These are phyloP conservation scores for Lepidocyrtoides sp. DNA, from an alignment of 2,888 invertebrate species.

Conservation along the genomic window DNA sequence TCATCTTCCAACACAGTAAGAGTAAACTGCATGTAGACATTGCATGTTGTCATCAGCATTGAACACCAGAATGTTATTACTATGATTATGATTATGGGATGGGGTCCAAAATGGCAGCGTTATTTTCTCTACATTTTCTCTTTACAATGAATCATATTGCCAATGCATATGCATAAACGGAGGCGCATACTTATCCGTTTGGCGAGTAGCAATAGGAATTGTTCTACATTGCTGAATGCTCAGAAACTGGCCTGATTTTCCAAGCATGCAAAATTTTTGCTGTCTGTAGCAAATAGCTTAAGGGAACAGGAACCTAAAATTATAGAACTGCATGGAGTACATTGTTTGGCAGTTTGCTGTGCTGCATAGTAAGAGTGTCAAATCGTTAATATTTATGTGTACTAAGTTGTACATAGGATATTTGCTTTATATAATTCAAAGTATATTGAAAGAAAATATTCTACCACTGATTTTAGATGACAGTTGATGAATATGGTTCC, in stretches of 20 bases:
- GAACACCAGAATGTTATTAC: neutral
- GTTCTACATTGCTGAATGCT: no score
- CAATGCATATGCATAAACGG: neutral
- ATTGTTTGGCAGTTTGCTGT: no score
- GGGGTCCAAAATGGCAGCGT: conserved; percentile 33
- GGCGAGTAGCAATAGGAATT: neutral
- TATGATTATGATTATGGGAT: conserved; percentile 40
- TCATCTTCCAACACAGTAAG: neutral
- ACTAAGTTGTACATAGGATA: no score
- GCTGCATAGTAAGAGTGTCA: no score
- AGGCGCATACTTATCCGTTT: neutral
- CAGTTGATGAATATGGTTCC: no score
- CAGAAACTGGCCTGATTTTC: conserved; percentile 19
- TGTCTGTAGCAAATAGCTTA: neutral
- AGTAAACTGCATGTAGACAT: neutral
- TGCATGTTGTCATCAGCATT: conserved; percentile 39
- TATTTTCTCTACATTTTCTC: neutral
- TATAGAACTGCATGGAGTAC: no score
- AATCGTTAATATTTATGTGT: no score
- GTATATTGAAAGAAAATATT: no score
- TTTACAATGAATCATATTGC: conserved; percentile 7
- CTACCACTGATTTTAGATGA: no score
- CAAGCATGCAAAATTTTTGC: neutral
- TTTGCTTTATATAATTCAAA: no score
- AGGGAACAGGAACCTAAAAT: neutral